These are phyloP conservation scores for Eulimnadia texana DNA, from an alignment of 1,140 invertebrate genomes.

Conservation along the genomic window DNA sequence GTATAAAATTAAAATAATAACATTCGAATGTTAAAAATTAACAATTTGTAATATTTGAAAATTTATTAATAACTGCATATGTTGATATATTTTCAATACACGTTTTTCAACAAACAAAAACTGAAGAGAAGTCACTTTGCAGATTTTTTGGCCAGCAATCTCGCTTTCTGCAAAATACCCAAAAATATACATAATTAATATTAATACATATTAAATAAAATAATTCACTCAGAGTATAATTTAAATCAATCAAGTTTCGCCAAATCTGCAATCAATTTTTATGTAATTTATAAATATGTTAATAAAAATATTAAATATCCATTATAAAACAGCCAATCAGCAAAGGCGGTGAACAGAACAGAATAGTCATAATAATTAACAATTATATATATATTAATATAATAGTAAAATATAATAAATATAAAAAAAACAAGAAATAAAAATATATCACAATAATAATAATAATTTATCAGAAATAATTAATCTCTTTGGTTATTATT, in stretches of 20 bases:
- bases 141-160: conserved; percentile 3
- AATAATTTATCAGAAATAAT: no score
- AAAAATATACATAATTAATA: background rate
- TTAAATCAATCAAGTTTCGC: background rate
- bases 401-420: conserved; percentile 16
- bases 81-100: no score
- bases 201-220: background rate
- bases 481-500: no score
- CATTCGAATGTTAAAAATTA: no score
- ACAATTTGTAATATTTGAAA: no score
- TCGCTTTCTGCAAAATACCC: background rate
- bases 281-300: background rate
- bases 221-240: background rate
- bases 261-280: background rate
- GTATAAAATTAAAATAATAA: no score
- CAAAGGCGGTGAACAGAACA: no score
- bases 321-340: no score
- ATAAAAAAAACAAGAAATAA: conserved; percentile 4
- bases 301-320: background rate
- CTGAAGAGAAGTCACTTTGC: no score
- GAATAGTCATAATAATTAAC: background rate
- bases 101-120: no score
- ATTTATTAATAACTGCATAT: no score
- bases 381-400: background rate
- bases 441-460: no score